Conservation (phyloP, 2,888 invertebrate species). For the Campoletis raptor region DNA sequence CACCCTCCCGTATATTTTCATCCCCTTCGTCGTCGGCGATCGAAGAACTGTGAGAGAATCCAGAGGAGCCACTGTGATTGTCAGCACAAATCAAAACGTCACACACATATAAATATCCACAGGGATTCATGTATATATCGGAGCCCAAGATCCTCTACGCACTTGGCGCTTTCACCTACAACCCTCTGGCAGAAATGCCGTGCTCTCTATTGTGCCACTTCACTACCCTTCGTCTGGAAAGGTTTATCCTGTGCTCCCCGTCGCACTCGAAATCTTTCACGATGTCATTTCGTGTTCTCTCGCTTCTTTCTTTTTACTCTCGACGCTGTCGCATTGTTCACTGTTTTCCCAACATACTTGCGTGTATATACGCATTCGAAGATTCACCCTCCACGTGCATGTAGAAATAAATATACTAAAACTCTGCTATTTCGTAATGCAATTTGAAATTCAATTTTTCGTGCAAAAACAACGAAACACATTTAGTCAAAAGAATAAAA, state of each 20-base stretch:
- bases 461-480: neutral
- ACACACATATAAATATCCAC: conserved; percentile 41
- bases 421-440: conserved; percentile 11
- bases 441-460: conserved; percentile 21
- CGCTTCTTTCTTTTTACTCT: conserved; percentile 31
- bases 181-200: conserved; percentile 54
- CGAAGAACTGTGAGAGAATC: conserved; percentile 54
- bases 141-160: conserved; percentile 25
- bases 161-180: conserved; percentile 58
- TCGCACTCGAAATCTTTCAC: conserved; percentile 58
- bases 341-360: conserved; percentile 46
- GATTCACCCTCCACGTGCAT: conserved; percentile 16
- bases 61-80: conserved; percentile 62
- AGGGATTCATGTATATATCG: neutral
- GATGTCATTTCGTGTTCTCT: conserved; percentile 54
- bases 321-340: conserved; percentile 54
- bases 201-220: conserved; percentile 63
- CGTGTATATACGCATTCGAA: conserved; percentile 42
- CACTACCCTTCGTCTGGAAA: conserved; percentile 53
- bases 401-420: neutral
- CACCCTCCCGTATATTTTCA: conserved; percentile 44
- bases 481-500: neutral
- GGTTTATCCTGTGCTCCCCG: conserved; percentile 54
- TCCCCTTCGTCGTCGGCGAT: conserved; percentile 38
- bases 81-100: conserved; percentile 66